Evolutionary conservation across 2,888 invertebrate genomes (phyloP), one percentile per base, ranked within the genome.

Genomic region (Orthosia gothica): DNA sequence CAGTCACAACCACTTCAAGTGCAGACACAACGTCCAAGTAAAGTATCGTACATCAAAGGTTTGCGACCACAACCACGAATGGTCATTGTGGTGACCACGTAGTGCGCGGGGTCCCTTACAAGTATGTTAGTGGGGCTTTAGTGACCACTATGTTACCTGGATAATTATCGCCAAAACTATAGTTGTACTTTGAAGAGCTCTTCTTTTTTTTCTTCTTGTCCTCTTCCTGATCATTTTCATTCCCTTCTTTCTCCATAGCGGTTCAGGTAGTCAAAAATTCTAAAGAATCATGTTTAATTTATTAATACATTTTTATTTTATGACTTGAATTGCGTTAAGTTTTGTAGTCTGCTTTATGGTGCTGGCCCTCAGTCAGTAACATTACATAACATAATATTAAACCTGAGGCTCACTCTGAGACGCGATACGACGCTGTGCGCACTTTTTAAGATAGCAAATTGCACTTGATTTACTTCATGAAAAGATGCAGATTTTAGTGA

Each of bases 121-220:
- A 45, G 11, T 13, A 13, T 11, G 13, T 45, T 40, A 26, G 2
- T 50, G 15, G 9, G 1, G 11, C 9, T 18, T 23, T 20, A 54
- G 18, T 0, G 7, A 45, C 9, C 20, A 20, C 15, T 40, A 45
- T 26, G 20, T 50, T 91, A 96, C 96, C 96, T 78, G 97, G 97
- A 91, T 97, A 96, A 2, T 88, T 64, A 81, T 97, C 97, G 0
- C 97, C 97, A 81, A 97, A 95, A 4, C 91, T 93, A 84, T 97
- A 97, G 74, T 95, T 96, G 76, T 96, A 97, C 84, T 96, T 96
- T 0, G 94, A 94, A 12, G 92, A 85, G 81, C 91, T 94, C 81
- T 94, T 95, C 91, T 95, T 96, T 84, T 94, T 95, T 79, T 93
- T 95, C 84, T 93, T 94, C 68, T 91, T 93, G 1, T 91, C 92